phyloP scores from a whole-genome alignment of 2,888 invertebrate genomes.

The Limnephilus marmoratus region DNA sequence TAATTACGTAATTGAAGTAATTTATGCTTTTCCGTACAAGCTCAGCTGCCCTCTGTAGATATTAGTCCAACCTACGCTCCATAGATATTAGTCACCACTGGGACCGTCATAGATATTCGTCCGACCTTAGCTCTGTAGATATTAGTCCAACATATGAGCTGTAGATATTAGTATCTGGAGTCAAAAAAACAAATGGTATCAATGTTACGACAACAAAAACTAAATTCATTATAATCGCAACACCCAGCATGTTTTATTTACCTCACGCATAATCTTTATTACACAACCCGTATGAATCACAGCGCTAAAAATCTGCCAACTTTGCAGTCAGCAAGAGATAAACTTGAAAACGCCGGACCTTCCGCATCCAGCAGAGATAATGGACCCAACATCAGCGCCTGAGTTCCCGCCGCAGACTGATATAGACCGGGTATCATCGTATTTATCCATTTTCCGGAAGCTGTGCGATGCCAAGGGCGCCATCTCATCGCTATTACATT shows the following conservation, averaged over 20 bases:
- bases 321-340: neutral
- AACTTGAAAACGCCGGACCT: neutral
- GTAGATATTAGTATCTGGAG: too few species aligned
- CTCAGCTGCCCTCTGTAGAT: too few species aligned
- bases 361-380: neutral
- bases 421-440: neutral
- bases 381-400: neutral
- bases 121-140: too few species aligned
- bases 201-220: neutral
- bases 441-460: neutral
- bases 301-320: neutral
- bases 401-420: neutral
- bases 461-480: slow-evolving; percentile 22
- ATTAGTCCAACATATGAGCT: too few species aligned
- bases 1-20: too few species aligned
- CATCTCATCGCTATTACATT: neutral
- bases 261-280: neutral
- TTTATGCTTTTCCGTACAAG: too few species aligned
- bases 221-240: neutral
- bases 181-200: neutral
- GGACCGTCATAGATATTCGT: too few species aligned
- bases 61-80: too few species aligned
- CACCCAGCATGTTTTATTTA: neutral
- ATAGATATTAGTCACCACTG: too few species aligned
- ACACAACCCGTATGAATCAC: neutral